Evolutionary conservation across 1,140 invertebrate genomes (phyloP).

Genomic region (Heterodera carotae): DNA sequence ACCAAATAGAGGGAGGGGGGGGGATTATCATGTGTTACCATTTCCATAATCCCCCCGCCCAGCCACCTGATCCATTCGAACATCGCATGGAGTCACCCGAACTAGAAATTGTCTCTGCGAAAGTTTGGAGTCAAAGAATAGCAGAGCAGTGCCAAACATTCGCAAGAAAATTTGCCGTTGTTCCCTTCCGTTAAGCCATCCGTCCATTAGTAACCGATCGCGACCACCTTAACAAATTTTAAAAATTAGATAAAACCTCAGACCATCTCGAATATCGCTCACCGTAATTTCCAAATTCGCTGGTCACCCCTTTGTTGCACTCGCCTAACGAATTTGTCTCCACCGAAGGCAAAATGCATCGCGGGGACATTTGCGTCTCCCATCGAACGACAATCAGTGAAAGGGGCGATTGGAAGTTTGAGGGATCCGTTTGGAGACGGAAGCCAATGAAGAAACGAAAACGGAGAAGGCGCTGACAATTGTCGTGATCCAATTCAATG

Average conservation of each 20-base stretch:
- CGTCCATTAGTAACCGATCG: slow-evolving; percentile 5
- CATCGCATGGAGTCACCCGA: background rate
- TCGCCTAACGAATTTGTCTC: background rate
- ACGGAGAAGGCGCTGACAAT: background rate
- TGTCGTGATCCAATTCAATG: background rate
- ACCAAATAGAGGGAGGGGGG: background rate
- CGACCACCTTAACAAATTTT: background rate
- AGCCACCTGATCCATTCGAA: slow-evolving; percentile 4
- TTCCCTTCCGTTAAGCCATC: background rate
- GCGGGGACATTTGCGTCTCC: slow-evolving; percentile 1
- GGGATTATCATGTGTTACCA: background rate
- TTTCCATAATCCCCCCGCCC: background rate
- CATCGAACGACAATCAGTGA: background rate
- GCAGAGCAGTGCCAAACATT: slow-evolving; percentile 2
- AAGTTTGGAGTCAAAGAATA: slow-evolving; percentile 6
- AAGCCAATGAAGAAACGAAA: background rate
- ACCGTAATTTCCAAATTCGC: slow-evolving; percentile 8
- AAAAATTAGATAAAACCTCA: too few species aligned
- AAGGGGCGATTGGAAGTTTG: background rate
- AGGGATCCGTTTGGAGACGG: slow-evolving; percentile 4
- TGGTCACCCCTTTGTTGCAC: background rate
- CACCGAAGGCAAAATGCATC: slow-evolving; percentile 6
- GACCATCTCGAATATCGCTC: background rate
- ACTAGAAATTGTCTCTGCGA: background rate
- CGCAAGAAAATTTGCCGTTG: slow-evolving; percentile 12